Conservation (phyloP, 2,797 vertebrate genomes). For the Podarcis siculus region DNA sequence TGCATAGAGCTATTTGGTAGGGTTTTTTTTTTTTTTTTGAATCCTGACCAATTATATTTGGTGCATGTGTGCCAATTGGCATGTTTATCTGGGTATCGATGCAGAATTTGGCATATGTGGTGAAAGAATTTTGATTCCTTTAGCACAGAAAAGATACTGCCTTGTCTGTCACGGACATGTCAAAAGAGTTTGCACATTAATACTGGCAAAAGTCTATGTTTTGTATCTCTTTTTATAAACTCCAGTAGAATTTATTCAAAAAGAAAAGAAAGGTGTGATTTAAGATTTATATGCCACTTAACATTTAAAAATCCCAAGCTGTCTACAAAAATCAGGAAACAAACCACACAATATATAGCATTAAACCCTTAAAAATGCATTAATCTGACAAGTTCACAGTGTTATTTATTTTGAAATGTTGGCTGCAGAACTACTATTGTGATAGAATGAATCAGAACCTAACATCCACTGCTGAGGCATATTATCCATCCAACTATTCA, state of each 20-base stretch:
- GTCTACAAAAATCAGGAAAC: no score
- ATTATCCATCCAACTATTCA: background rate
- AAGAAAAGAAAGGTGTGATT: no score
- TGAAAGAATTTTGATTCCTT: background rate
- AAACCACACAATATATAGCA: no score
- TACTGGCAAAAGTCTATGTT: background rate
- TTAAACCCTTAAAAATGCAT: no score
- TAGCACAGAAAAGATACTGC: background rate
- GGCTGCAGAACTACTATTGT: background rate
- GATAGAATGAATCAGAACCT: background rate
- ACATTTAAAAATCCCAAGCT: no score
- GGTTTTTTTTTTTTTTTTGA: background rate
- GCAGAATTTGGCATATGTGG: background rate
- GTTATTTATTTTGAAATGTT: background rate
- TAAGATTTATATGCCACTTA: background rate
- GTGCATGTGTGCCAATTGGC: background rate
- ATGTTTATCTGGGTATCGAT: background rate
- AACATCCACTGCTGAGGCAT: background rate
- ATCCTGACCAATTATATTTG: background rate
- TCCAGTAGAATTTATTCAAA: no score
- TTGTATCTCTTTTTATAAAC: no score
- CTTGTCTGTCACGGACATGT: background rate
- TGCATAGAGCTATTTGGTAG: background rate
- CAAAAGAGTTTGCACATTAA: background rate
- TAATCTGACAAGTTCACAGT: background rate